A percentile compares a stretch with the other conserved stretches of the same genome.
Conservation (phyloP, 2,113 vertebrate species). For the Colinus virginianus region DNA sequence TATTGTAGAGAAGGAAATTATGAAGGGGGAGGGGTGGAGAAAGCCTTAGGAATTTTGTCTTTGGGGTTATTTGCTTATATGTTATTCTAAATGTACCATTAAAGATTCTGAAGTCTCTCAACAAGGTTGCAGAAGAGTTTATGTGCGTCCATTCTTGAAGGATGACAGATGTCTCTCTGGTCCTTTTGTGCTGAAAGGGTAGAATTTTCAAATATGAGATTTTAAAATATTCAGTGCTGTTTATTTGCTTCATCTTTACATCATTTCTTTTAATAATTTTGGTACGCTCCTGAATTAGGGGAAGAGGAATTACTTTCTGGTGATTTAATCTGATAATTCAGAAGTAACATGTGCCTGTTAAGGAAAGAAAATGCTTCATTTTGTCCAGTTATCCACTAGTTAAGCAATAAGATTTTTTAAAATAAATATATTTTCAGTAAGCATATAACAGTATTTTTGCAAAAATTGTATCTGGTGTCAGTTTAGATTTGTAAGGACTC, state of each 20-base stretch:
- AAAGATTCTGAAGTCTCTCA: background rate
- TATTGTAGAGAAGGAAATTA: background rate
- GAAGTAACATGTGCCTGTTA: background rate
- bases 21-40: background rate
- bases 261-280: background rate
- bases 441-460: background rate
- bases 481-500: background rate
- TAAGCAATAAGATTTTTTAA: background rate
- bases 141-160: background rate
- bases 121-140: background rate
- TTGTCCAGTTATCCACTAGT: background rate
- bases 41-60: background rate
- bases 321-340: background rate
- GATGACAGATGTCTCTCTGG: background rate
- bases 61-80: background rate
- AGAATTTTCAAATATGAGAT: background rate
- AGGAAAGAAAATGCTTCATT: background rate
- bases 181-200: background rate
- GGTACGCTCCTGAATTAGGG: background rate
- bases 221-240: background rate
- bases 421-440: background rate
- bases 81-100: background rate
- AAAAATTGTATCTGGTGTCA: background rate
- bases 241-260: background rate
- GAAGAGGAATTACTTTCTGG: background rate